Base-by-base conservation (phyloP, 2,888 invertebrate species). In the Phaonia tiefii region DNA sequence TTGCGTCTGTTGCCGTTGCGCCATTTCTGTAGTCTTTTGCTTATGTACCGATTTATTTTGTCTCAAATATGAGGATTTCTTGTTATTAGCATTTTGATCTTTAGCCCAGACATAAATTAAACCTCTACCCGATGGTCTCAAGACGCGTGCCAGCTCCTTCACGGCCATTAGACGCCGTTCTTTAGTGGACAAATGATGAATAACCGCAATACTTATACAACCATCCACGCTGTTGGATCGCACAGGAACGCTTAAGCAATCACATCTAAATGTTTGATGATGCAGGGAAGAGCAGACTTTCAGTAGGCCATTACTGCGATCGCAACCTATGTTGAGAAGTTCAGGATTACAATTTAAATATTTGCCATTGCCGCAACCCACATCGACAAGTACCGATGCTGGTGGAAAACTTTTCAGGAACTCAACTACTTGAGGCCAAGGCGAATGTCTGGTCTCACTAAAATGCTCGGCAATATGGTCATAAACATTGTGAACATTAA, bases 321-420 rank as follows among this genome's bases (percentile, higher is more conserved):
- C 99, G 91, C 95, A 94, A 1, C 98, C 98, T 76, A 97, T 91
- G 94, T 96, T 82, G 5, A 88, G 75, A 0, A 86, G 17, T 11
- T 83, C 51, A 0, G 80, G 44, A 82, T 87, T 92, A 73, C 86
- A 86, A 13, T 82, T 82, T 0, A 99, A 93, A 91, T 99, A 99
- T 92, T 99, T 99, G 49, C 99, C 99, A 92, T 99, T 99, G 10
- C 99, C 99, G 90, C 99, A 98, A 5, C 99, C 99, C 44, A 99
- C 93, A 91, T 99, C 99, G 3, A 98, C 88, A 13, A 99, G 88
- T 10, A 98, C 88, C 0, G 95, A 93, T 0, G 96, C 96, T 0
- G 89, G 76, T 0, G 93, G 89, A 83, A 97, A 93, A 4, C 91
- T 91, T 15, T 92, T 90, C 31, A 98, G 91, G 91, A 99, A 99